Base-by-base conservation (phyloP, 1,140 invertebrate genomes). In the Vanessa tameamea region DNA sequence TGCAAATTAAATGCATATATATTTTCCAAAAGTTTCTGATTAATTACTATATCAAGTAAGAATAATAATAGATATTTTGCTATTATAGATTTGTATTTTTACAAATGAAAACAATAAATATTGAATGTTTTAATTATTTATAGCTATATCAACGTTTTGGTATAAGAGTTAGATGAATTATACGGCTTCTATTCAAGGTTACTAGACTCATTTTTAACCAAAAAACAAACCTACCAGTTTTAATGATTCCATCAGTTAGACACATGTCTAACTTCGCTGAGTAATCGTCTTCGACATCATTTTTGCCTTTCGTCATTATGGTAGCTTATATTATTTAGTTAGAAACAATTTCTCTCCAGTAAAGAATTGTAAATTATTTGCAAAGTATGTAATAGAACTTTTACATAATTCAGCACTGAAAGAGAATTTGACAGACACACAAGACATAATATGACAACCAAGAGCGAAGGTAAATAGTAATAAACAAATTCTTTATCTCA, bases 191-290 rank as follows among this genome's bases (percentile, higher is more conserved):
- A 9, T 43, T 9, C 37, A 0, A 5, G 37, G 7, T 43, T 43
- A 5, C 37, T 43, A 43, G 37, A 43, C 37, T 43, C 37, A 43
- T 43, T 43, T 43, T 43, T 43, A 61, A 61, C 23, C 20, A 64
- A 12, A 47, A 69, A n/a, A 63, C 16, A 51, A 31, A 31, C 57
- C 57, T 69, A 95, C 95, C 93, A 79, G 94, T 94, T 93, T 95
- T 95, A 57, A 95, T 86, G 72, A 95, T 82, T 47, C 92, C 93
- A 86, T 95, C 95, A 47, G 94, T 94, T 63, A 95, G 79, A 87
- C 95, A 95, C 82, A 94, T 92, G 82, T 95, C 94, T 81, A 95
- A 90, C 82, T 94, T 94, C 23, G 91, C 85, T 20, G 94, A 94
- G 59, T 94, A 89, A 78, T 93, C 92, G 76, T 95, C 95, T 85